A percentile compares a stretch with the other conserved stretches of the same genome.
Evolutionary conservation across 2,113 vertebrate species (phyloP).

Genomic region (Acinonyx jubatus): DNA sequence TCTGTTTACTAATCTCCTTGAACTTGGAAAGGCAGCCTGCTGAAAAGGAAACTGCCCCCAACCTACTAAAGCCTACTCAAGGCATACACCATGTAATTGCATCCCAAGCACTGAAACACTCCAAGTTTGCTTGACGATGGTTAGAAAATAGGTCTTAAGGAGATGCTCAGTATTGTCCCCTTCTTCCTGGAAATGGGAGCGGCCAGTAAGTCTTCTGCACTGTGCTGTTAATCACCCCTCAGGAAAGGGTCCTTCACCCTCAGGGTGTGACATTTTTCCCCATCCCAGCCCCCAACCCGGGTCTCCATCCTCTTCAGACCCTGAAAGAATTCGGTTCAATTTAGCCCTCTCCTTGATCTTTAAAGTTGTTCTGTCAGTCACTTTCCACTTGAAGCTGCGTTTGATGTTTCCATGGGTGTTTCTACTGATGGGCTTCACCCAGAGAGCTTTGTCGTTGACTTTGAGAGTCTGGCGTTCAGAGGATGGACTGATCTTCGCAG

Average conservation of each 20-base stretch:
- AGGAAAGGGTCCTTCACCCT: slow-evolving; percentile 51
- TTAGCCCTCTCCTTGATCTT: slow-evolving; percentile 73
- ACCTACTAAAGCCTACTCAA: slow-evolving; percentile 29
- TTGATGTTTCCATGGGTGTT: slow-evolving; percentile 75
- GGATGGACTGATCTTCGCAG: slow-evolving; percentile 77
- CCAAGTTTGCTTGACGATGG: slow-evolving; percentile 9
- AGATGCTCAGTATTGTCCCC: neutral
- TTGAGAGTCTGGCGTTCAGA: slow-evolving; percentile 78
- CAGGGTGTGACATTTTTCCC: neutral
- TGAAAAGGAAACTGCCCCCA: slow-evolving; percentile 13
- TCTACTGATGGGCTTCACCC: slow-evolving; percentile 76
- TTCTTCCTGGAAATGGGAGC: neutral
- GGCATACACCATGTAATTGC: neutral
- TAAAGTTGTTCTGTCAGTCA: slow-evolving; percentile 58
- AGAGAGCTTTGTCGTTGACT: slow-evolving; percentile 80
- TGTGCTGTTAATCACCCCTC: neutral
- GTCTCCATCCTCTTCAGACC: slow-evolving; percentile 66
- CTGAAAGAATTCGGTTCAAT: slow-evolving; percentile 70
- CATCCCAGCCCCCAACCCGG: neutral
- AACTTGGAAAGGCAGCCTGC: neutral
- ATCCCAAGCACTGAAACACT: neutral
- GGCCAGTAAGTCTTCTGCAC: neutral
- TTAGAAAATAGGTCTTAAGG: neutral
- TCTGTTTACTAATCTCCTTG: slow-evolving; percentile 49
- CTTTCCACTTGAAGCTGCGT: slow-evolving; percentile 65